A percentile compares a stretch with the other conserved stretches of the same genome.
These are phyloP conservation scores for Oxystoma pomonae DNA, from an alignment of 2,888 invertebrate genomes.

Conservation along the genomic window DNA sequence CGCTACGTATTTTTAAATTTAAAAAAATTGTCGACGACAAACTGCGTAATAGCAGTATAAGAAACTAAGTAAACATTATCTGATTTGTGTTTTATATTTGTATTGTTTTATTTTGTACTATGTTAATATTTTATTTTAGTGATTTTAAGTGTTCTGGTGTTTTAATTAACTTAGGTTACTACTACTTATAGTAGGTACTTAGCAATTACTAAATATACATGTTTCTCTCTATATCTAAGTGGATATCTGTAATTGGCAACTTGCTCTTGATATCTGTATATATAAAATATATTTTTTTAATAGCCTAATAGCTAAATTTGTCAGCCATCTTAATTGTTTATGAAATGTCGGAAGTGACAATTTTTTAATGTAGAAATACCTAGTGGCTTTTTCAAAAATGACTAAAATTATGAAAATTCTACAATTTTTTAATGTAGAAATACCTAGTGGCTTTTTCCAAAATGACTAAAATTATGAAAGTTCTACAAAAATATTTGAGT, in stretches of 20 bases:
- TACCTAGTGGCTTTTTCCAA: constrained; percentile 1
- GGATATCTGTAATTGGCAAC: background rate
- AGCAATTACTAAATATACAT: too few relatives aligned
- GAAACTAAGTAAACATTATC: too few relatives aligned
- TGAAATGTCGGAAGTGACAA: constrained; percentile 3
- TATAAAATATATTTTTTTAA: constrained; percentile 3
- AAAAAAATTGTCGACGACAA: too few relatives aligned
- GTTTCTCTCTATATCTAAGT: too few relatives aligned
- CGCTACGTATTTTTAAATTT: too few relatives aligned
- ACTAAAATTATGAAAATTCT: constrained; percentile 5
- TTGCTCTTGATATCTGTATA: background rate
- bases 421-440: constrained; percentile 4
- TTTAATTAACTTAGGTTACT: too few relatives aligned
- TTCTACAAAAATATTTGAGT: constrained; percentile 3
- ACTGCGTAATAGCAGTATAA: too few relatives aligned
- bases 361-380: constrained; percentile 3
- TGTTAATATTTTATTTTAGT: too few relatives aligned
- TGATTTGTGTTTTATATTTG: too few relatives aligned
- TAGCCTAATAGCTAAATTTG: constrained; percentile 4
- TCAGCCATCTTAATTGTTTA: constrained; percentile 2
- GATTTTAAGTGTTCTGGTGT: too few relatives aligned
- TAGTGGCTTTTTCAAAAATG: constrained; percentile 2
- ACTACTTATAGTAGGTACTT: too few relatives aligned
- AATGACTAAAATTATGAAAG: constrained; percentile 4
- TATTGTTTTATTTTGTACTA: too few relatives aligned